Conservation (phyloP, 2,888 invertebrate species). For the Villa cingulata region DNA sequence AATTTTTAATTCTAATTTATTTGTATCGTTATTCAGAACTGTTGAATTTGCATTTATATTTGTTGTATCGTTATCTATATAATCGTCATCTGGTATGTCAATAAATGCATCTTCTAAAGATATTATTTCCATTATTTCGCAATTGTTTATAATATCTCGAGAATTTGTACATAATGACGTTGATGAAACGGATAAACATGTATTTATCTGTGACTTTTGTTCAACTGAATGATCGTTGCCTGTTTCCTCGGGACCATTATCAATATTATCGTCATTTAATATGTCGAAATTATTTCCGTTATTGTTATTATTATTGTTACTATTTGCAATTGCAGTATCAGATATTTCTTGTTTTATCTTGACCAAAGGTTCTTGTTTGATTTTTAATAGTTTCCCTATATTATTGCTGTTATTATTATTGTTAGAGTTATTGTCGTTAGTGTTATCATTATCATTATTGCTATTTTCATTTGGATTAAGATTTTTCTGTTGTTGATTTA, state of each 20-base stretch:
- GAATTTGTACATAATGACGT: conserved; percentile 19
- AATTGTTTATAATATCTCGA: conserved; percentile 33
- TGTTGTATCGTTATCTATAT: background rate
- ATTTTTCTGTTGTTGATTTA: background rate
- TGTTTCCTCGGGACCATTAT: background rate
- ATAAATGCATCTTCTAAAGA: conserved; percentile 34
- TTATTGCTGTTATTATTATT: conserved; percentile 9
- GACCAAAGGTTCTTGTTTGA: conserved; percentile 33
- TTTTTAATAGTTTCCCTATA: conserved; percentile 25
- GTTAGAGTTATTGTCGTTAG: background rate
- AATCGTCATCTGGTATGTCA: conserved; percentile 29
- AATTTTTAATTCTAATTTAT: too few species aligned
- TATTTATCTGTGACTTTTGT: conserved; percentile 28
- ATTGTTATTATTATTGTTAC: background rate
- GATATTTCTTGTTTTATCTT: conserved; percentile 33
- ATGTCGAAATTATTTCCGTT: background rate
- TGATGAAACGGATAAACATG: conserved; percentile 18
- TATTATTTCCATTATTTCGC: conserved; percentile 36
- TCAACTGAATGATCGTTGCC: conserved; percentile 16
- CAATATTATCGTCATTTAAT: background rate
- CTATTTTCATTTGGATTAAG: background rate
- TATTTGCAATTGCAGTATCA: conserved; percentile 25
- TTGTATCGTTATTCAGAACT: too few species aligned
- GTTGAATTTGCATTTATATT: too few species aligned
- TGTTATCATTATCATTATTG: background rate